A percentile compares a stretch with the other conserved stretches of the same genome.
phyloP scores from a whole-genome alignment of 2,797 vertebrate genomes.

The Manis crassicaudata region DNA sequence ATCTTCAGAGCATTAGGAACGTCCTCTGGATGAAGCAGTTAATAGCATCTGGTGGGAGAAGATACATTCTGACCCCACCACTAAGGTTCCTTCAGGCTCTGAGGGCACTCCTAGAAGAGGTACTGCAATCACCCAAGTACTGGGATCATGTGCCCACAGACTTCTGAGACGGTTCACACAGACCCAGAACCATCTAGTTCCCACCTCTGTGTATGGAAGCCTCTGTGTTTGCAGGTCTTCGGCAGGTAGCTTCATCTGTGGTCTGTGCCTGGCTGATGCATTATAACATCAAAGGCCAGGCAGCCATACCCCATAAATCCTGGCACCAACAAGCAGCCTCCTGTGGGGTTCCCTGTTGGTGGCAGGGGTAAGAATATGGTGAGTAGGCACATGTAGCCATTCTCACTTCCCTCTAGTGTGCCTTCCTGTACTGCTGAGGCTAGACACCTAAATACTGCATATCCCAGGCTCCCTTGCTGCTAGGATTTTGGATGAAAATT shows the following conservation, averaged over 20 bases:
- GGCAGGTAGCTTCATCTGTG: neutral
- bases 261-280: neutral
- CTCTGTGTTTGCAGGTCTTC: neutral
- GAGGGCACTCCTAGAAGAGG: neutral
- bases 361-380: neutral
- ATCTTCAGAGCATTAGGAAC: neutral
- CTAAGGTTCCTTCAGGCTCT: neutral
- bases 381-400: neutral
- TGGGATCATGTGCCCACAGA: neutral
- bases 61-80: neutral
- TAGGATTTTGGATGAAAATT: neutral
- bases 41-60: neutral
- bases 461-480: neutral
- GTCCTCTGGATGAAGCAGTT: neutral
- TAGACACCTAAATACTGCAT: neutral
- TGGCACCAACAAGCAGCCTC: neutral
- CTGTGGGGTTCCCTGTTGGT: neutral
- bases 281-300: neutral
- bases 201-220: neutral
- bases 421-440: neutral
- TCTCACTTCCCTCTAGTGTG: neutral
- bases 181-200: neutral
- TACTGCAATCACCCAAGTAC: neutral
- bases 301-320: neutral
- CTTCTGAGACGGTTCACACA: neutral